phyloP scores from a whole-genome alignment of 2,888 invertebrate species.

The Malthinus seriepunctatus region DNA sequence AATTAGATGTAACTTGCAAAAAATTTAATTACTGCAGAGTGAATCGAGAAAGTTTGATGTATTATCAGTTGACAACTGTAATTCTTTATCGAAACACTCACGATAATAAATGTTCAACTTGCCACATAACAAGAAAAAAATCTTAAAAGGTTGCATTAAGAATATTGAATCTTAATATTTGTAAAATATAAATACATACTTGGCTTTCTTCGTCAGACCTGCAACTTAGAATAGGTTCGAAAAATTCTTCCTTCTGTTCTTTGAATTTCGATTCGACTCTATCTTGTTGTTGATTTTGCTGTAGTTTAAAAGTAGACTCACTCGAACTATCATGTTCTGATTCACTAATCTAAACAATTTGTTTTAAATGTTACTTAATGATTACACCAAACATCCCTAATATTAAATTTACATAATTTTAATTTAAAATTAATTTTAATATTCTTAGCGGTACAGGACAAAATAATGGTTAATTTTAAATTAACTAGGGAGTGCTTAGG shows the following conservation, averaged over 20 bases:
- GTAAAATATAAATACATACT: constrained; percentile 2
- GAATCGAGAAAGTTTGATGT: no score
- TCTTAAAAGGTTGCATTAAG: not conserved
- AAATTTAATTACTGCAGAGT: no score
- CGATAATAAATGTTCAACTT: no score
- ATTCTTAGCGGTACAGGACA: not conserved
- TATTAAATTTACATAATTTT: constrained; percentile 2
- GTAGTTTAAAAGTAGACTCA: not conserved
- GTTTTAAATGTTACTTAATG: not conserved
- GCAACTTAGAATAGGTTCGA: not conserved
- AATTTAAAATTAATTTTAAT: constrained; percentile 1
- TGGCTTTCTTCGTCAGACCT: not conserved
- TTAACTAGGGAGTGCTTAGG: constrained; percentile 26
- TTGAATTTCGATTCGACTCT: not conserved
- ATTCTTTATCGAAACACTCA: no score
- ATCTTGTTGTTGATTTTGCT: no score
- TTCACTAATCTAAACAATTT: constrained; percentile 6
- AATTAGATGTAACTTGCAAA: no score
- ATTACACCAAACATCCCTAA: constrained; percentile 4
- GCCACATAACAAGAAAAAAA: not conserved
- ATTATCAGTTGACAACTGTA: no score
- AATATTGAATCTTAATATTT: not conserved
- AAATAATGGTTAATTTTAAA: constrained; percentile 16
- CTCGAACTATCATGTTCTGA: constrained; percentile 4
- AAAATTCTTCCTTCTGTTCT: not conserved